These are phyloP conservation scores for Daphoenositta chrysoptera DNA, from an alignment of 2,113 vertebrate genomes.

Conservation along the genomic window DNA sequence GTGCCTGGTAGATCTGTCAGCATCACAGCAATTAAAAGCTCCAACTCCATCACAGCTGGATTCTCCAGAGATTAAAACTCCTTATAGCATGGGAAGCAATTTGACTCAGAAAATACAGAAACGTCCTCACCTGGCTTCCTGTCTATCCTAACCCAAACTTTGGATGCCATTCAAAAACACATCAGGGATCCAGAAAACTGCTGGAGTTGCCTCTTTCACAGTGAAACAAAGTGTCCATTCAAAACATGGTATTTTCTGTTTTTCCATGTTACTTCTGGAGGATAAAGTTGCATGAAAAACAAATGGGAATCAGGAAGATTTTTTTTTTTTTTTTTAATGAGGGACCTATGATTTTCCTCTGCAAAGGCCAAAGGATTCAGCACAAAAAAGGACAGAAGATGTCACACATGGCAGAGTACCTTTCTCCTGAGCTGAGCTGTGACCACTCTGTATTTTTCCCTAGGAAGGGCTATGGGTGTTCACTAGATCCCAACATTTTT, in stretches of 20 bases:
- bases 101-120: slow-evolving; percentile 19
- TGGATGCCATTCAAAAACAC: slow-evolving; percentile 31
- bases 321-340: not conserved
- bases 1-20: not conserved
- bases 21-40: slow-evolving; percentile 12
- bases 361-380: not conserved
- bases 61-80: not conserved
- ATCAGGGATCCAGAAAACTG: slow-evolving; percentile 30
- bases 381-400: not conserved
- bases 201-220: not conserved
- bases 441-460: not conserved
- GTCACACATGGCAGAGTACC: not conserved
- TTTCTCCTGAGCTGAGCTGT: not conserved
- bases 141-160: slow-evolving; percentile 27
- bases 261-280: not conserved
- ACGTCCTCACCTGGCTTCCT: slow-evolving; percentile 37
- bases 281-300: slow-evolving; percentile 1
- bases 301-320: not conserved
- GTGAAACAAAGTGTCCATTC: slow-evolving; percentile 16
- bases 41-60: slow-evolving; percentile 1
- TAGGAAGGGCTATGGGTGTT: not conserved
- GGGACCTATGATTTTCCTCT: not conserved
- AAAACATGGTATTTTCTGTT: not conserved
- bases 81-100: slow-evolving; percentile 9
- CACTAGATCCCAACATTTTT: not conserved